Base-by-base conservation (phyloP, 2,797 vertebrate species). In the Catamblyrhynchus diadema region DNA sequence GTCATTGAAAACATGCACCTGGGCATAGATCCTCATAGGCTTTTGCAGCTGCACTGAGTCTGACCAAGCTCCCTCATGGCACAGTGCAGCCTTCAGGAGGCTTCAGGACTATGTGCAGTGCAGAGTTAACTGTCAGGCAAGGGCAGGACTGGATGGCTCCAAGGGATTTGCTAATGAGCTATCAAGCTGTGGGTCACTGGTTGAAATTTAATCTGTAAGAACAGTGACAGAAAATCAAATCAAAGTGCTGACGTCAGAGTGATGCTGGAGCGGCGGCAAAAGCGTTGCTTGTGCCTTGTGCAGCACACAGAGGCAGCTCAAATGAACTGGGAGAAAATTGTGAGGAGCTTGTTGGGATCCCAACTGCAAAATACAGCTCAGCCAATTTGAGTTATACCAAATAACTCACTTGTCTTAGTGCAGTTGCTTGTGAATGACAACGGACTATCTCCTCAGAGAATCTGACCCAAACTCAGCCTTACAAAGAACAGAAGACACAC, bases 221-320 rank as follows among this genome's bases (percentile, higher is more conserved):
- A 84, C 75, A 90, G 85, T 93, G 95, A 94, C 88, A 92, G 88
- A 97, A 96, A 95, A 94, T 94, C 88, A 94, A 94, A 90, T 86
- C 57, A 90, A 66, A 70, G 3, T n/a, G 42, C 62, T 94, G 87
- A 93, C 33, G 35, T 95, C 86, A 88, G 65, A 78, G 70, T 86
- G 93, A 93, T 92, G 70, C 45, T 84, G 47, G 48, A 96, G 56
- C 62, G 45, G 33, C 3, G 3, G 54, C 5, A 0, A 44, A 81
- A 81, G 39, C 0, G 0, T 57, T 50, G 45, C 28, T 28, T 53
- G 6, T 57, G 18, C 41, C n/a, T 82, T 47, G 14, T 35, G 53
- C 44, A 45, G 56, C 67, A 51, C 28, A 25, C 2, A 28, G 12
- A 84, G 18, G 16, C 35, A 81, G 48, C 47, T 88, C 69, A 92